Base-by-base conservation (phyloP, 2,113 vertebrate genomes). In the Tachysurus vachellii region DNA sequence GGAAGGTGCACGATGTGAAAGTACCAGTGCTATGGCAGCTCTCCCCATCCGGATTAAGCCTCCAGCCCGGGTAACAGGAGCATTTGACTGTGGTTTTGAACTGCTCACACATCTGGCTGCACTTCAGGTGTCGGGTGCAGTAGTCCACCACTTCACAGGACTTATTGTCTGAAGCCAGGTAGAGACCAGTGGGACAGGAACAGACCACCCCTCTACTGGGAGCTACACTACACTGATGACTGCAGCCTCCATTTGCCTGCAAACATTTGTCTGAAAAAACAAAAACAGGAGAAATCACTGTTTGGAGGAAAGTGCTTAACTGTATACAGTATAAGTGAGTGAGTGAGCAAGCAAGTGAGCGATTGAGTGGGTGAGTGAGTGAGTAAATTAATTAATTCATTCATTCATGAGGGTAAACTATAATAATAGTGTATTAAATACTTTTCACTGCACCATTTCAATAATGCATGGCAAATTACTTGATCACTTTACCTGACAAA, bases 71-170 rank as follows among this genome's bases (percentile, higher is more conserved):
- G 0, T 99, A 99, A 91, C 98, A 99, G 0, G 97, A 99, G 82
- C 98, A 99, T 90, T 99, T 99, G 88, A 99, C 97, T 0, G 93
- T 95, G 88, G 96, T 96, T 92, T 99, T 99, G 89, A 97, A 96
- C 91, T 99, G 98, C 88, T 99, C 98, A 86, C 98, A 99, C 88
- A 97, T 95, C 94, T 99, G 98, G 89, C 97, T 98, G 86, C 98
- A 99, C 91, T 95, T 98, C 0, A 97, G 95, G 92, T 99, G 98
- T 79, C 89, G 95, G 91, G 92, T 94, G 90, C 98, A 99, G 87
- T 97, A 98, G 95, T 99, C 97, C 91, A 98, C 94, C 84, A 96
- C 91, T 92, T 98, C 96, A 91, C 98, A 99, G 0, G 97, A 98
- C 92, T 96, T 97, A 93, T 99, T 98, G 93, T 98, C 97, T 84